Base-by-base conservation (phyloP, 2,888 invertebrate species). In the Diachrysia chrysitis region DNA sequence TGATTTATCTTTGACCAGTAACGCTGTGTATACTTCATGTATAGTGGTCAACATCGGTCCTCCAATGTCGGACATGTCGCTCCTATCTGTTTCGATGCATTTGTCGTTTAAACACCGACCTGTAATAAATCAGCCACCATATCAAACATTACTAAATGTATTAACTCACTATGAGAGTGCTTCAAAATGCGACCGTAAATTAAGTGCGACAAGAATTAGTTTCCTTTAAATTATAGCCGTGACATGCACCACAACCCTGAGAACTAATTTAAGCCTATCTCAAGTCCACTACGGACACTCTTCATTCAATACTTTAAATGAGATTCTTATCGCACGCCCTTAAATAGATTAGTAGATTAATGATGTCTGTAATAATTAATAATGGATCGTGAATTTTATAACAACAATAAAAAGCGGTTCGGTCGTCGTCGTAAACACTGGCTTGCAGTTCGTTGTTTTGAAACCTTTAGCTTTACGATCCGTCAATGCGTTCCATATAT, bases 261-360 rank as follows among this genome's bases (percentile, higher is more conserved):
- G 66, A 80, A 85, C 85, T 90, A 92, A 93, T 94, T 93, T 93
- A 94, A 93, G 93, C 93, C 95, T 95, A 95, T 95, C 95, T 95
- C 92, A 89, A 92, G 90, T 92, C 94, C 93, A 93, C 93, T 93
- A 92, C 93, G 90, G 90, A 93, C 95, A 95, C 95, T 95, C 94
- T 94, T 95, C 95, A 95, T 95, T 95, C 95, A 95, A 95, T 95
- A 93, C 94, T 94, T 95, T 95, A 95, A 95, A 95, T 95, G 94
- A 95, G 95, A 95, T 95, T 93, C 94, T 95, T 95, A 95, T 95
- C 95, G 91, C 86, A 87, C 92, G 89, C 93, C 94, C 94, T 94
- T 95, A 94, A 95, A 95, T 95, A 95, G 94, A 95, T 95, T 95
- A 95, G 93, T 95, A 95, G 95, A 95, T 95, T 95, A 95, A 95